A percentile compares a stretch with the other conserved stretches of the same genome.
These are phyloP conservation scores for Neocloeon triangulifer DNA, from an alignment of 1,140 invertebrate species.

Conservation along the genomic window DNA sequence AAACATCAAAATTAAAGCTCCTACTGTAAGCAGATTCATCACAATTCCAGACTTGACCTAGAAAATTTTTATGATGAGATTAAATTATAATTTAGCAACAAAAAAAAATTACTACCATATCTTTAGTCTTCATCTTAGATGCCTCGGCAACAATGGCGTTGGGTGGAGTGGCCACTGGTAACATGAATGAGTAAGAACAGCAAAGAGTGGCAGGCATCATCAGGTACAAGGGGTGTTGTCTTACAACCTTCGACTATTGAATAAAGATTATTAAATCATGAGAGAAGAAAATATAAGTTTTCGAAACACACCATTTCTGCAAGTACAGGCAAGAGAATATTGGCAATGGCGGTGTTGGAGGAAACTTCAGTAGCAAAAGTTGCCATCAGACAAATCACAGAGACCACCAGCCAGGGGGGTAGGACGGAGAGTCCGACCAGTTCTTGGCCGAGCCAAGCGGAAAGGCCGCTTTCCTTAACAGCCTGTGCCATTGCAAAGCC, in stretches of 20 bases:
- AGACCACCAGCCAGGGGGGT: conserved; percentile 15
- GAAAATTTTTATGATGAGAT: conserved; percentile 4
- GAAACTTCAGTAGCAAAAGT: conserved; percentile 55
- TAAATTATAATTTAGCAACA: too few species aligned
- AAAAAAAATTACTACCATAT: conserved; percentile 52
- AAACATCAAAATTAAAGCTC: conserved; percentile 38
- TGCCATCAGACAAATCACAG: conserved; percentile 19
- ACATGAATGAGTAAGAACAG: conserved; percentile 51
- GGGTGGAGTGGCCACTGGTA: conserved; percentile 73
- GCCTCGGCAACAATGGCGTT: conserved; percentile 81
- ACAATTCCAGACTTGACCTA: conserved; percentile 47
- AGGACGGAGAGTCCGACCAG: conserved; percentile 15
- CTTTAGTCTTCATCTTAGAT: conserved; percentile 46
- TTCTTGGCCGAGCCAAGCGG: conserved; percentile 40
- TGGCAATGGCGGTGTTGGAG: conserved; percentile 67
- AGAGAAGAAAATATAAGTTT: conserved; percentile 9
- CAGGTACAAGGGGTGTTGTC: conserved; percentile 62
- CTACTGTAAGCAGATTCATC: conserved; percentile 48
- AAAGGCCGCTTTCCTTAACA: conserved; percentile 51
- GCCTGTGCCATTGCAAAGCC: conserved; percentile 75
- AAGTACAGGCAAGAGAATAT: conserved; percentile 56
- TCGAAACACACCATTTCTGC: conserved; percentile 38
- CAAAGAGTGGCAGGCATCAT: conserved; percentile 63
- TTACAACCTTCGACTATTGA: conserved; percentile 29
- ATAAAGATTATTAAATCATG: conserved; percentile 18